Evolutionary conservation across 2,113 vertebrate genomes (phyloP), one percentile per base, ranked within the genome.

Genomic region (Callaeas wilsoni): DNA sequence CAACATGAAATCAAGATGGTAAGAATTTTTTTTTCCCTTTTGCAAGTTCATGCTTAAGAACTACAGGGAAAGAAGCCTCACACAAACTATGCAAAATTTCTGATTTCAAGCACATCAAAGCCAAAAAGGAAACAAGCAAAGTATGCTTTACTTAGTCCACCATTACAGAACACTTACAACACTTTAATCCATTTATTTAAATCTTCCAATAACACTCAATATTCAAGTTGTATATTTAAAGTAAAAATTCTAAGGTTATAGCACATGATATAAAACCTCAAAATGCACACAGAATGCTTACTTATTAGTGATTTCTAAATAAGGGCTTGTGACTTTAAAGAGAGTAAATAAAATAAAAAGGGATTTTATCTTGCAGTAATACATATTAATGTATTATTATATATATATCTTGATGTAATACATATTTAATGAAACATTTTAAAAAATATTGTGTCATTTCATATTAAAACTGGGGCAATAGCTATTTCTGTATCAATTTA

Each of bases 261-360:
- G 23, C 35, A 63, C 56, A 73, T 50, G 25, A 84, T 55, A 64
- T 50, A 96, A 89, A 59, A 91, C 94, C 42, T 81, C 42, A 35
- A 55, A 94, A 86, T 53, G 35, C 33, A 80, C 18, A 82, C 35
- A 88, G 30, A 90, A 91, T 56, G 16, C 23, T 50, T 93, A 63
- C 2, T 13, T 93, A 69, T 4, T 12, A 41, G 22, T 53, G 87
- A 97, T 89, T 96, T 94, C 93, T 95, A 69, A 96, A 29, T 91
- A 23, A 93, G 55, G 39, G 22, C 86, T 60, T 27, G 37, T 21
- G 20, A 60, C 35, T 70, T 73, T 22, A 67, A 94, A 91, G 91
- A 41, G 4, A 94, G 59, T 59, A 87, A 81, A 87, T 59, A 87
- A 96, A 91, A 42, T 77, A 27, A 46, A 96, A 80, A 47, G 41